Evolutionary conservation across 2,113 vertebrate genomes (phyloP).

Genomic region (Sylvicapra grimmia): DNA sequence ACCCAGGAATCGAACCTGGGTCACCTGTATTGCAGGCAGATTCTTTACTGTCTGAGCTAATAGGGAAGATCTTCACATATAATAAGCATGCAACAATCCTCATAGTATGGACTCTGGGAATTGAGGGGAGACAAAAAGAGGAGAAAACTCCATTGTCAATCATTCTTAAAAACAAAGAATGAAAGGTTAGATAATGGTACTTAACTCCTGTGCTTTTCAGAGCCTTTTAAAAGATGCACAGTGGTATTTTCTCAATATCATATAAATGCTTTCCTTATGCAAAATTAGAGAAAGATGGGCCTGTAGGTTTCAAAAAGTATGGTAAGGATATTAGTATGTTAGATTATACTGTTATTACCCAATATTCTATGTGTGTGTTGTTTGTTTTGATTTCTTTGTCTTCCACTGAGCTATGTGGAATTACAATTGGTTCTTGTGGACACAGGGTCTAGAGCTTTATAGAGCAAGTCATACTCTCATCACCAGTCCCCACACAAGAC

Average conservation of each 20-base stretch:
- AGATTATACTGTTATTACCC: background rate
- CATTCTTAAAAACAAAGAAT: background rate
- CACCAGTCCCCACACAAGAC: background rate
- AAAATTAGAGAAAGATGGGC: background rate
- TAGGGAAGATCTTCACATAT: background rate
- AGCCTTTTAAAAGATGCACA: background rate
- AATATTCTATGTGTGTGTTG: background rate
- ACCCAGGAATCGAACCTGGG: background rate
- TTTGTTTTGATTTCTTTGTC: background rate
- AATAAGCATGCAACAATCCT: background rate
- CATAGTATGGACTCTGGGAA: background rate
- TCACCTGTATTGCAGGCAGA: background rate
- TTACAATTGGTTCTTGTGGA: background rate
- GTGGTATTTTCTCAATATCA: background rate
- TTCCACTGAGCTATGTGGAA: background rate
- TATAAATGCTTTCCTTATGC: background rate
- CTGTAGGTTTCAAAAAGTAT: background rate
- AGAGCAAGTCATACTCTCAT: background rate
- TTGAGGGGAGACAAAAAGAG: background rate
- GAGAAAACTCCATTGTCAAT: background rate
- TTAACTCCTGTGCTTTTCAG: background rate
- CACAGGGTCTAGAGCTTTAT: accelerated
- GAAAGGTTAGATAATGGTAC: background rate
- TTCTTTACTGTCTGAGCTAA: background rate
- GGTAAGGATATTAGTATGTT: background rate